These are phyloP conservation scores for Phoeniculus purpureus DNA, from an alignment of 2,797 vertebrate genomes.

Conservation along the genomic window DNA sequence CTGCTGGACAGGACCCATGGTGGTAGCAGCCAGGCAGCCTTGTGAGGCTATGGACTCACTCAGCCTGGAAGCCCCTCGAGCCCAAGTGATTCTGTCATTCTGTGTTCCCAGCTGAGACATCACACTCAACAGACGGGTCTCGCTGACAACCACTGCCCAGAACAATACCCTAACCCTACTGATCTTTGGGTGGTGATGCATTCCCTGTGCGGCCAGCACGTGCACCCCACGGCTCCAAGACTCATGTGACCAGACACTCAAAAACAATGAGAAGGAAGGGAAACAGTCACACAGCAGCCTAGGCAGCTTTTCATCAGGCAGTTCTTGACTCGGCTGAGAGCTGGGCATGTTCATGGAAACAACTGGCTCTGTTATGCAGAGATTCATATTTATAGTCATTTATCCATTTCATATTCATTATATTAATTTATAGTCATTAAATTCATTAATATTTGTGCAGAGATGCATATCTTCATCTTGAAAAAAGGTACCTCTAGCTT, in stretches of 20 bases:
- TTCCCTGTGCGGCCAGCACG: neutral
- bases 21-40: neutral
- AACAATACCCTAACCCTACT: neutral
- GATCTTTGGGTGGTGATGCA: neutral
- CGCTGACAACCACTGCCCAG: neutral
- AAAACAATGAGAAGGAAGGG: neutral
- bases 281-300: neutral
- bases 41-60: neutral
- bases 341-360: neutral
- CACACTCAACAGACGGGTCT: neutral
- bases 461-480: rapidly evolving
- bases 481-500: conserved; percentile 87
- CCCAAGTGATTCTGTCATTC: neutral
- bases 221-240: neutral
- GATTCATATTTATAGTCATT: no score
- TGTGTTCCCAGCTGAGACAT: neutral
- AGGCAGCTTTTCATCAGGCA: neutral
- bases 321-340: neutral
- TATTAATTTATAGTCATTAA: no score
- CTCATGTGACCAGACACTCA: neutral
- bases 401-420: no score
- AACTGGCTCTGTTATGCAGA: no score
- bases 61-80: neutral
- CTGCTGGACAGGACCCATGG: neutral
- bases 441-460: no score